Conservation (phyloP, 2,113 vertebrate genomes). For the Poecile atricapillus region DNA sequence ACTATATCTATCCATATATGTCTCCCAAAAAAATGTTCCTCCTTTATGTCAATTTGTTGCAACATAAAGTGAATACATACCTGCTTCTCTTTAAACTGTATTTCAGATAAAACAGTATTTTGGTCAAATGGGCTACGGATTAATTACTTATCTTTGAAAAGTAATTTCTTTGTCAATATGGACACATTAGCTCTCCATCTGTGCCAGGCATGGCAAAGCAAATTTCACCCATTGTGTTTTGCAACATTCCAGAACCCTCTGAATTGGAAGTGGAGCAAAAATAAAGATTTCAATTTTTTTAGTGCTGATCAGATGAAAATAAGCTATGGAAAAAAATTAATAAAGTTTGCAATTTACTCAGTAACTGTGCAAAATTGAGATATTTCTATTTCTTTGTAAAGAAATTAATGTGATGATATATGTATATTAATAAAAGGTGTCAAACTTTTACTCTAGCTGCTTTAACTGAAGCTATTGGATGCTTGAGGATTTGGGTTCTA, state of each 20-base stretch:
- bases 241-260: not conserved
- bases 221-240: not conserved
- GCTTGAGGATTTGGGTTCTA: not conserved
- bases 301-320: not conserved
- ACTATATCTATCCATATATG: too few relatives aligned
- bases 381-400: not conserved
- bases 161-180: not conserved
- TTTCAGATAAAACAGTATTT: not conserved
- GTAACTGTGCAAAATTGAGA: not conserved
- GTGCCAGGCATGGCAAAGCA: not conserved
- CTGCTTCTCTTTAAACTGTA: not conserved
- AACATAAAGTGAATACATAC: not conserved
- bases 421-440: not conserved
- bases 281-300: not conserved
- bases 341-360: not conserved
- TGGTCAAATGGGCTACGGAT: not conserved
- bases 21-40: not conserved
- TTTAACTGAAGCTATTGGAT: not conserved
- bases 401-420: not conserved
- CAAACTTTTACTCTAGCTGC: not conserved
- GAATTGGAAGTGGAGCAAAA: not conserved
- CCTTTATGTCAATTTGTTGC: not conserved
- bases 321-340: not conserved
- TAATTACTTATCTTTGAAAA: not conserved
- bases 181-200: not conserved